phyloP scores from a whole-genome alignment of 2,888 invertebrate species.

The Melanostoma mellinum region DNA sequence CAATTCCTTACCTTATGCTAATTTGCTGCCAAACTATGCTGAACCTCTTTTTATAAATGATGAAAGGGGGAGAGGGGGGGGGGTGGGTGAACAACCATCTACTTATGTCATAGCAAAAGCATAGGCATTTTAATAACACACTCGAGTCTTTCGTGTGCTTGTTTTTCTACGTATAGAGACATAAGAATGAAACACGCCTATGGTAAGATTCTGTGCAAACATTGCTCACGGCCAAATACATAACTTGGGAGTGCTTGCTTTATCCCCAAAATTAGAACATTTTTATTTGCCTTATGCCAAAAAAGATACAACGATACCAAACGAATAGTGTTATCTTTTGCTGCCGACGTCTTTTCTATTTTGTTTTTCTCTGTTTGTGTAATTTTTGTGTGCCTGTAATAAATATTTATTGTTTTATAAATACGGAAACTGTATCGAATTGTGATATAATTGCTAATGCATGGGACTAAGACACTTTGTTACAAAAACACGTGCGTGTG shows the following conservation, averaged over 20 bases:
- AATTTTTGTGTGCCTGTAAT: neutral
- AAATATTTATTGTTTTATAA: slow-evolving; percentile 51
- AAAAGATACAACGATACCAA: slow-evolving; percentile 5
- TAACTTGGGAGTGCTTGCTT: slow-evolving; percentile 15
- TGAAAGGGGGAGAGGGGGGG: neutral
- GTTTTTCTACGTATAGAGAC: neutral
- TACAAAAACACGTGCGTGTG: slow-evolving; percentile 7
- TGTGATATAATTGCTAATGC: slow-evolving; percentile 41
- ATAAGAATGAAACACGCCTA: slow-evolving; percentile 34
- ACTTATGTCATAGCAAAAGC: slow-evolving; percentile 8
- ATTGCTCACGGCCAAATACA: slow-evolving; percentile 39
- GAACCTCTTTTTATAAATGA: slow-evolving; percentile 2
- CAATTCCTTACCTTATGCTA: slow-evolving; percentile 6
- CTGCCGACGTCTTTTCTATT: neutral
- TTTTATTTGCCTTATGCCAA: slow-evolving; percentile 1
- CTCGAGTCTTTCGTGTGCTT: neutral
- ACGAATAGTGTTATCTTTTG: slow-evolving; percentile 2
- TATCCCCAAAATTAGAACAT: slow-evolving; percentile 27
- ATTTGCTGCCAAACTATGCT: slow-evolving; percentile 12
- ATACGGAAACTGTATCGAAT: slow-evolving; percentile 27
- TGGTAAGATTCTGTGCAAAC: slow-evolving; percentile 60
- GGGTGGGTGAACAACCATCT: neutral
- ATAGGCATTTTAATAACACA: slow-evolving; percentile 23
- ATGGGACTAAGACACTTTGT: slow-evolving; percentile 14
- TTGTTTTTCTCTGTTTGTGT: neutral